Base-by-base conservation (phyloP, 2,113 vertebrate genomes). In the Anarrhichthys ocellatus region DNA sequence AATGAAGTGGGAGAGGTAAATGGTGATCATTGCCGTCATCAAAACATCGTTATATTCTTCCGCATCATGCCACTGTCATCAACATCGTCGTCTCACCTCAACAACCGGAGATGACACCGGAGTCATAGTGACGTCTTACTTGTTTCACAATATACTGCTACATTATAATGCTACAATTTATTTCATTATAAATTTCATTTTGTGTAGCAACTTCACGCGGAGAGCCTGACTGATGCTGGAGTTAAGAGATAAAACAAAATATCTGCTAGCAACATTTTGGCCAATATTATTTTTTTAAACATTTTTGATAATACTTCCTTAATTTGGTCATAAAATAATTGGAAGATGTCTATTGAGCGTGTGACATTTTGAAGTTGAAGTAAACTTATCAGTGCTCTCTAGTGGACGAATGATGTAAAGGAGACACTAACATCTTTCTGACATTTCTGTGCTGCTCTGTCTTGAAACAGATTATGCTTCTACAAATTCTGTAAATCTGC, bases 141-240 rank as follows among this genome's bases (percentile, higher is more conserved):
- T 36, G 52, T 79, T 67, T 73, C 0, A 1, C 29, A 52, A 73
- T 32, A n/a, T 6, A 32, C 1, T 42, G 80, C 80, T 83, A 71
- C 81, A 80, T 59, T 24, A 70, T 32, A 0, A 42, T 69, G 80
- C 80, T 85, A 78, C 73, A 42, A 27, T 44, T 44, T 73, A 0
- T 58, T n/a, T 56, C 18, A n/a, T 42, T 18, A 27, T 61, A 20
- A 15, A 62, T 69, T 8, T 78, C 2, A 20, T 63, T 66, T 61
- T 72, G 24, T 15, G 54, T 48, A 75, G 67, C 54, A 64, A 68
- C 32, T 58, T 20, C 52, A 66, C 52, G 13, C 34, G 42, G 3
- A 8, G 18, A 46, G 20, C 36, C 71, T 70, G 64, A 78, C 40
- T 42, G 24, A 69, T 29, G 4, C 32, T 40, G 3, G 50, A 61